Percentiles rank a stretch among this genome's conserved stretches.
phyloP scores from a whole-genome alignment of 2,113 vertebrate genomes.

The Etia nguti region DNA sequence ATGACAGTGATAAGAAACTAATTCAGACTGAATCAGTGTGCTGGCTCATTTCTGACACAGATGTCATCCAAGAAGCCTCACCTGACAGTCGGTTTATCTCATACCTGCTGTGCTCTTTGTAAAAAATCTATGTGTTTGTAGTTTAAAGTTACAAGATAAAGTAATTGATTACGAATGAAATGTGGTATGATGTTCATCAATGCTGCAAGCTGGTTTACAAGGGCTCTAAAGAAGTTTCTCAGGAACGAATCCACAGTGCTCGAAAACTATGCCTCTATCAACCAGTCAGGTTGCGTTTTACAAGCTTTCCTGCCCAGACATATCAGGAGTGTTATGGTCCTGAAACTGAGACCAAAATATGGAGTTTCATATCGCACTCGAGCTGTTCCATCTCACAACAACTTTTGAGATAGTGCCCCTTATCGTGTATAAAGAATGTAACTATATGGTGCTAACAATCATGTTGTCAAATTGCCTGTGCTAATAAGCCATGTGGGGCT shows the following conservation, averaged over 20 bases:
- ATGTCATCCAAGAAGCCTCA: neutral
- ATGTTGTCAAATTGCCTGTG: neutral
- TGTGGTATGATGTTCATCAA: neutral
- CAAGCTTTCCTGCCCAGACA: neutral
- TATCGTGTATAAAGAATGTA: neutral
- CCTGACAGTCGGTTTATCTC: neutral
- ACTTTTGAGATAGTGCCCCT: neutral
- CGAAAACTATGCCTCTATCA: neutral
- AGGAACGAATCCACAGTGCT: neutral
- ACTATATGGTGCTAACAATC: neutral
- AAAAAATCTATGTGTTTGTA: neutral
- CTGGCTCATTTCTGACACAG: neutral
- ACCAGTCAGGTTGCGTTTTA: neutral
- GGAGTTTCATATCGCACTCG: neutral
- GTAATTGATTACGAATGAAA: neutral
- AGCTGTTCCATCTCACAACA: neutral
- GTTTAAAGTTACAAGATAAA: neutral
- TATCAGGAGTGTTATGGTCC: neutral
- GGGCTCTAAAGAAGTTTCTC: neutral
- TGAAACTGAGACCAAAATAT: neutral
- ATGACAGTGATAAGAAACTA: constrained; percentile 19
- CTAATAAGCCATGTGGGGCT: neutral
- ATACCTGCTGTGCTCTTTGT: neutral
- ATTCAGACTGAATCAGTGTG: neutral
- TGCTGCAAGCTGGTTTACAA: neutral